Evolutionary conservation across 2,113 vertebrate species (phyloP), one percentile per base, ranked within the genome.

Genomic region (Pterocles burchelli): DNA sequence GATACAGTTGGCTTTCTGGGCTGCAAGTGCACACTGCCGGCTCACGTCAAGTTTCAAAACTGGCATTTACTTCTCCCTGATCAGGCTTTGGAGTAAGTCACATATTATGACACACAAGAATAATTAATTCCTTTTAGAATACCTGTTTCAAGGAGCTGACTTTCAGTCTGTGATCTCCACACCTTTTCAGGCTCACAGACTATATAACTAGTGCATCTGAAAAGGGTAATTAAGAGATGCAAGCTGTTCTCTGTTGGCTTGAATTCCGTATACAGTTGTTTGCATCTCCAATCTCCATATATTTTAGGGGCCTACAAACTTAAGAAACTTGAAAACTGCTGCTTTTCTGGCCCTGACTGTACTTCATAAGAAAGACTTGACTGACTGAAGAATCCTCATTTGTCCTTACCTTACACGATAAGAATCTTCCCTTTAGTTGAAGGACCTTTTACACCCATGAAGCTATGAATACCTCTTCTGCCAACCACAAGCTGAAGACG

Each of bases 1-100:
- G 28, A 24, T 46, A 38, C 1, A 0, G 36, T 17, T 65, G 17
- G 7, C 17, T 22, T 72, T 76, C 26, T 65, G 55, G 18, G 9
- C 18, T 81, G 34, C 0, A 0, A 72, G 15, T 2, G 1, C 4
- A 67, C 9, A 28, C 29, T 68, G 6, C 5, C 2, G 0, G 18
- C 8, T 76, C n/a, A 16, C 9, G 25, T 55, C 21, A 18, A 57
- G 34, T 51, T 81, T 59, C 43, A 46, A 45, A 43, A 36, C 14
- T 34, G 34, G 57, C 7, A 26, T 57, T 67, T 81, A 48, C 20
- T 77, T 81, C 49, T 61, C 9, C 5, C 25, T 65, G 33, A 65
- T 61, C 61, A 57, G 51, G 38, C 13, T 81, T 81, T 38, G 54
- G 29, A 61, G 8, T 31, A 49, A 78, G 54, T 49, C 36, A 65